A percentile compares a stretch with the other conserved stretches of the same genome.
Conservation (phyloP, 2,797 vertebrate species). For the Graptemys geographica region DNA sequence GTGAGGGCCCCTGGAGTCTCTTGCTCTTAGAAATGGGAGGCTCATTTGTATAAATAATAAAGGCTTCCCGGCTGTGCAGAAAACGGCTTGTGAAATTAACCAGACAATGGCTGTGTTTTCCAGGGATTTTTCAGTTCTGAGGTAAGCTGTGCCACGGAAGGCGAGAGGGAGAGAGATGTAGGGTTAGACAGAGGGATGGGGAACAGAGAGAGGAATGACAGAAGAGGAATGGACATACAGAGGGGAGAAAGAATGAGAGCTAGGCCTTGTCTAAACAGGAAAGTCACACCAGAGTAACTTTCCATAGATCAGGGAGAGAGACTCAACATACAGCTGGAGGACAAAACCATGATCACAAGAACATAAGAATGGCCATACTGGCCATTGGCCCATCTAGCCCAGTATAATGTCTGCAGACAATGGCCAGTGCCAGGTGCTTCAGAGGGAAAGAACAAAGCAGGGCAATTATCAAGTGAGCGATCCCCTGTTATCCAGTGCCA, state of each 20-base stretch:
- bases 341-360: background rate
- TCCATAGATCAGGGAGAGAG: background rate
- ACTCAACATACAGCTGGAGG: background rate
- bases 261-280: background rate
- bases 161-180: background rate
- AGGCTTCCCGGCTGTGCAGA: slow-evolving; percentile 59
- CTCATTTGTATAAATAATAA: slow-evolving; percentile 55
- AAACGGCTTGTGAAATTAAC: slow-evolving; percentile 72
- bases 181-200: slow-evolving; percentile 21
- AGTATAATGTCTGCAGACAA: background rate
- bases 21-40: background rate
- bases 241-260: background rate
- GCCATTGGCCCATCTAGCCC: background rate
- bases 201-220: slow-evolving; percentile 11
- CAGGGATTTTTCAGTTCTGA: slow-evolving; percentile 77
- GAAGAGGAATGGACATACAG: background rate
- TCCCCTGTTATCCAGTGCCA: background rate
- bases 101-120: slow-evolving; percentile 75
- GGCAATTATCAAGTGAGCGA: background rate
- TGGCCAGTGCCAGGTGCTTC: background rate
- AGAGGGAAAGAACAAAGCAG: background rate
- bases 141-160: slow-evolving; percentile 71
- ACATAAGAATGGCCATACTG: background rate
- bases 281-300: background rate
- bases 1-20: fast-evolving